phyloP scores from a whole-genome alignment of 2,113 vertebrate genomes.

The Oostethus manadensis region DNA sequence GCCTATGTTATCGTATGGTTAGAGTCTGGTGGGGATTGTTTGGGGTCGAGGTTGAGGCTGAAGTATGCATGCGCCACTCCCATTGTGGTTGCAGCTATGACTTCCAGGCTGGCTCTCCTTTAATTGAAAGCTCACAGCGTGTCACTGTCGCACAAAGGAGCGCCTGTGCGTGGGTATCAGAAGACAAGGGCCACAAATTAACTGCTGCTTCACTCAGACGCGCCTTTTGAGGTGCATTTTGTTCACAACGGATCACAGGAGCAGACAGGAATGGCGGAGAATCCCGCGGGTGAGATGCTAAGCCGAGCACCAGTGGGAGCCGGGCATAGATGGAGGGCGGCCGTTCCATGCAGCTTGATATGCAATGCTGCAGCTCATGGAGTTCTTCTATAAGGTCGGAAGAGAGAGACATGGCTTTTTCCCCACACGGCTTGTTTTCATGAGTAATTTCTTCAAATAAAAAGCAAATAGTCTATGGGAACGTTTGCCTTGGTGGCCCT shows the following conservation, averaged over 20 bases:
- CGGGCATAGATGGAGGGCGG: not conserved
- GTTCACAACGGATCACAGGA: not conserved
- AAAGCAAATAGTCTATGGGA: not conserved
- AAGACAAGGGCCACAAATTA: slow-evolving; percentile 5
- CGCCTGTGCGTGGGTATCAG: not conserved
- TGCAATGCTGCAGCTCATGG: slow-evolving; percentile 1
- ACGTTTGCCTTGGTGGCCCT: slow-evolving; percentile 4
- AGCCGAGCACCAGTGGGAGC: not conserved
- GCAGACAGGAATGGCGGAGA: slow-evolving; percentile 3
- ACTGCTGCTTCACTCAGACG: not conserved
- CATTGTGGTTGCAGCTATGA: not conserved
- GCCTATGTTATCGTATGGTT: not conserved
- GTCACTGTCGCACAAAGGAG: not conserved
- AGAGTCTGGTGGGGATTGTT: not conserved
- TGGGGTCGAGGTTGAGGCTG: not conserved
- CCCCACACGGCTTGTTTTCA: slow-evolving; percentile 5
- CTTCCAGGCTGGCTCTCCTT: not conserved
- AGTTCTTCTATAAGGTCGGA: slow-evolving; percentile 2
- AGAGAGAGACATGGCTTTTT: slow-evolving; percentile 3
- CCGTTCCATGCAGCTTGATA: not conserved
- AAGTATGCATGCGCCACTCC: not conserved
- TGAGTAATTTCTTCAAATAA: slow-evolving; percentile 5
- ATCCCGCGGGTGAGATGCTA: not conserved
- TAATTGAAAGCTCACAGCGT: slow-evolving; percentile 3
- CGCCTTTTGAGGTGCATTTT: slow-evolving; percentile 3